phyloP scores from a whole-genome alignment of 2,888 invertebrate genomes.

The Esperia sulphurella region DNA sequence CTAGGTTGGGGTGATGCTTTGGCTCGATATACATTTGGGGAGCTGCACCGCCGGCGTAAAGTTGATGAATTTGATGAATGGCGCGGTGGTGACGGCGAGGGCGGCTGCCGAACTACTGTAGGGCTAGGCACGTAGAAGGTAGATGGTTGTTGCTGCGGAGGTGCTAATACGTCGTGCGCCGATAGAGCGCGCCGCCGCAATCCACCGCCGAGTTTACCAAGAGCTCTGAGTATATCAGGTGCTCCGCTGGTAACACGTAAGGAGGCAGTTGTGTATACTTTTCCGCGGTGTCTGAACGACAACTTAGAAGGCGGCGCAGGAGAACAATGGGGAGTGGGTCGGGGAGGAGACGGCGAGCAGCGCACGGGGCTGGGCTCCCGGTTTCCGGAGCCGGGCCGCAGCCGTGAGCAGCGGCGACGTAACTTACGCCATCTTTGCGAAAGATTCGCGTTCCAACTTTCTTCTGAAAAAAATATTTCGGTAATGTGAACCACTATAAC shows the following conservation, averaged over 20 bases:
- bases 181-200: constrained; percentile 83
- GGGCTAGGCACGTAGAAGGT: constrained; percentile 86
- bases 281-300: constrained; percentile 70
- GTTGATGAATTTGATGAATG: constrained; percentile 57
- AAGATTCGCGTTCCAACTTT: constrained; percentile 86
- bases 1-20: constrained; percentile 44
- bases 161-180: constrained; percentile 83
- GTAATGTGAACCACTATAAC: background rate
- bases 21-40: constrained; percentile 65
- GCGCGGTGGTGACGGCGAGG: constrained; percentile 63
- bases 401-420: constrained; percentile 83
- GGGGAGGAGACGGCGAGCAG: constrained; percentile 77
- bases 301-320: constrained; percentile 69
- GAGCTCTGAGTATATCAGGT: constrained; percentile 82
- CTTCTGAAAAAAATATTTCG: constrained; percentile 73
- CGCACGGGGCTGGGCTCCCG: constrained; percentile 77
- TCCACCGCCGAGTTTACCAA: constrained; percentile 85
- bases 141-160: constrained; percentile 76
- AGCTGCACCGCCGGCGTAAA: constrained; percentile 63
- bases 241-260: constrained; percentile 78
- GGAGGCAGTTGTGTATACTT: constrained; percentile 73
- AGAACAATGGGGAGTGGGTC: constrained; percentile 70
- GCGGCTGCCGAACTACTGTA: constrained; percentile 64
- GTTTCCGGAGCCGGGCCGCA: constrained; percentile 81
- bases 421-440: constrained; percentile 87